Evolutionary conservation across 2,797 vertebrate species (phyloP).

Genomic region (Trichosurus vulpecula): DNA sequence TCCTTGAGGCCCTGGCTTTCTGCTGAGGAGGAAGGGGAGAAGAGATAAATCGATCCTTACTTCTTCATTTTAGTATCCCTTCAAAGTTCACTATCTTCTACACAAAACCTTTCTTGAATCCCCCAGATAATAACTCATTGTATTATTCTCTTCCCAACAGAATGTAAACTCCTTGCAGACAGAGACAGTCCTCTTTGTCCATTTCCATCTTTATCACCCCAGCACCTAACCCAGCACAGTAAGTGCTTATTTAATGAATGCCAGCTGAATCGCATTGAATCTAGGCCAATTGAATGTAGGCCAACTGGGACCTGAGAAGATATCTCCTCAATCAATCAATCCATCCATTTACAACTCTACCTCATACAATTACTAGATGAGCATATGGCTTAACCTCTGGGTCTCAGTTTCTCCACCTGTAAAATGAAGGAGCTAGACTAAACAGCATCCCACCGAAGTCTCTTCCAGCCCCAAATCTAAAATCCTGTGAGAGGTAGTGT

Average conservation of each 20-base stretch:
- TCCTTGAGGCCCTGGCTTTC: neutral
- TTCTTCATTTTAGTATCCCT: neutral
- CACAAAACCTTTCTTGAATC: no score
- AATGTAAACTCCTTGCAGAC: neutral
- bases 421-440: neutral
- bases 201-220: neutral
- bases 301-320: neutral
- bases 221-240: neutral
- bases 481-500: neutral
- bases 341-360: no score
- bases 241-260: neutral
- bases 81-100: neutral
- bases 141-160: neutral
- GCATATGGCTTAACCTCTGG: neutral
- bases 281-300: no score
- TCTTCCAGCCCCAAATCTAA: neutral
- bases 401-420: neutral
- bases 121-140: no score
- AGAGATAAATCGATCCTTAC: neutral
- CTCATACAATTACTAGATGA: neutral
- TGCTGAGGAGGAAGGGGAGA: neutral
- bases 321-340: neutral
- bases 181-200: neutral
- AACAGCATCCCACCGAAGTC: neutral
- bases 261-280: neutral